These are phyloP conservation scores for Melanogrammus aeglefinus DNA, from an alignment of 2,797 vertebrate species.

Conservation along the genomic window DNA sequence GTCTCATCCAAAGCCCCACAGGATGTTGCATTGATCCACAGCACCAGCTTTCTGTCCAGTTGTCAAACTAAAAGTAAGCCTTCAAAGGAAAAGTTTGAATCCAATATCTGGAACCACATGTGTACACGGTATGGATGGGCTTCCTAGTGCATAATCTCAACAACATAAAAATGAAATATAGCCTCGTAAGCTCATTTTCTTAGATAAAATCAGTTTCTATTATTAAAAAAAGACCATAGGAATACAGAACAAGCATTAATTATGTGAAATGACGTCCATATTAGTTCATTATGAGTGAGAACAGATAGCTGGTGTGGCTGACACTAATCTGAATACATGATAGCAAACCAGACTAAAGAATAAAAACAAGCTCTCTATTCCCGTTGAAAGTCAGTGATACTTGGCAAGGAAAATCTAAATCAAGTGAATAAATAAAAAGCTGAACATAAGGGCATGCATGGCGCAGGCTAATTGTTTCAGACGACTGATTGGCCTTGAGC, in stretches of 20 bases:
- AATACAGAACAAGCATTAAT: not conserved
- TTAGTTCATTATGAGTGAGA: not conserved
- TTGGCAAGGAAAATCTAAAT: not conserved
- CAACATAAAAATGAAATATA: not conserved
- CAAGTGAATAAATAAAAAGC: slow-evolving; percentile 1
- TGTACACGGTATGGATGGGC: not conserved
- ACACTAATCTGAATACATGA: not conserved
- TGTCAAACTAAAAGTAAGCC: slow-evolving; percentile 2
- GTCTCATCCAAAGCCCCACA: not conserved
- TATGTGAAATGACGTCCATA: not conserved
- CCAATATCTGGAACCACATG: not conserved
- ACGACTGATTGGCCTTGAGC: slow-evolving; percentile 34
- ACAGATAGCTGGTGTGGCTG: not conserved
- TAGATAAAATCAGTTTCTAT: not conserved
- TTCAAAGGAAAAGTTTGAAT: not conserved
- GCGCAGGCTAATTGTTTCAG: slow-evolving; percentile 37
- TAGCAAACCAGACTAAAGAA: not conserved
- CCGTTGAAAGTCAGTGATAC: not conserved
- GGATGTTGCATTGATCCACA: not conserved
- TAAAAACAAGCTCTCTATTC: not conserved
- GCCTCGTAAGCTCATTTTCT: no score
- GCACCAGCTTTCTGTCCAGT: not conserved
- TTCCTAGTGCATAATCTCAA: not conserved
- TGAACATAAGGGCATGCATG: slow-evolving; percentile 19
- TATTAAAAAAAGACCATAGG: not conserved